phyloP scores from a whole-genome alignment of 2,888 invertebrate species.

The Heterodera filipjevi region DNA sequence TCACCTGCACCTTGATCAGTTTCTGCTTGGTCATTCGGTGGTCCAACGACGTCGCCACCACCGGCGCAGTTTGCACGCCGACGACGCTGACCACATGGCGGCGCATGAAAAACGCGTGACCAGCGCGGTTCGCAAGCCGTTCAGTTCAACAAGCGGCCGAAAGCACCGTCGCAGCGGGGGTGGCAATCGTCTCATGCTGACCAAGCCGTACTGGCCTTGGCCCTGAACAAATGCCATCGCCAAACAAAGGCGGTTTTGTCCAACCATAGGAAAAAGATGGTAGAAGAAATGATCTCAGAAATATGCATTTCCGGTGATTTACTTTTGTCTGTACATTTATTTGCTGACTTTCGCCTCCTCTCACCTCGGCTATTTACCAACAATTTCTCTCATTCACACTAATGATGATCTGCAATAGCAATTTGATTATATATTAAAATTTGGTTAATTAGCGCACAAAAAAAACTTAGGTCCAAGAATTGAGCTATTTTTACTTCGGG shows the following conservation, averaged over 20 bases:
- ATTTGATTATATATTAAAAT: too few relatives aligned
- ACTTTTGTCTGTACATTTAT: not conserved
- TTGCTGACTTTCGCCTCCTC: not conserved
- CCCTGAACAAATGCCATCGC: not conserved
- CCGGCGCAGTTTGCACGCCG: too few relatives aligned
- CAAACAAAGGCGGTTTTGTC: too few relatives aligned
- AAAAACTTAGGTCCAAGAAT: too few relatives aligned
- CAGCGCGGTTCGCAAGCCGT: not conserved
- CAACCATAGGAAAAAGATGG: too few relatives aligned
- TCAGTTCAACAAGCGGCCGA: not conserved
- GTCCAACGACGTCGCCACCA: not conserved
- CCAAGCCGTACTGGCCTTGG: slow-evolving; percentile 1
- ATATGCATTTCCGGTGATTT: not conserved
- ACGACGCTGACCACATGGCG: too few relatives aligned
- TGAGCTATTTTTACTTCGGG: too few relatives aligned
- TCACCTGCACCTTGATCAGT: not conserved
- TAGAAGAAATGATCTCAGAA: not conserved
- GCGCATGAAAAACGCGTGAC: not conserved
- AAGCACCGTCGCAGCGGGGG: slow-evolving; percentile 1
- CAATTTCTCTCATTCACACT: too few relatives aligned
- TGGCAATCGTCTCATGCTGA: not conserved
- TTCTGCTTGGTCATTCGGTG: not conserved
- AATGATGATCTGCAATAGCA: too few relatives aligned
- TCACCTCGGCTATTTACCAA: too few relatives aligned
- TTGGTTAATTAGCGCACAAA: too few relatives aligned